Percentiles rank a stretch among this genome's conserved stretches.
phyloP scores from a whole-genome alignment of 2,888 invertebrate species.

The Cheilosia soror region DNA sequence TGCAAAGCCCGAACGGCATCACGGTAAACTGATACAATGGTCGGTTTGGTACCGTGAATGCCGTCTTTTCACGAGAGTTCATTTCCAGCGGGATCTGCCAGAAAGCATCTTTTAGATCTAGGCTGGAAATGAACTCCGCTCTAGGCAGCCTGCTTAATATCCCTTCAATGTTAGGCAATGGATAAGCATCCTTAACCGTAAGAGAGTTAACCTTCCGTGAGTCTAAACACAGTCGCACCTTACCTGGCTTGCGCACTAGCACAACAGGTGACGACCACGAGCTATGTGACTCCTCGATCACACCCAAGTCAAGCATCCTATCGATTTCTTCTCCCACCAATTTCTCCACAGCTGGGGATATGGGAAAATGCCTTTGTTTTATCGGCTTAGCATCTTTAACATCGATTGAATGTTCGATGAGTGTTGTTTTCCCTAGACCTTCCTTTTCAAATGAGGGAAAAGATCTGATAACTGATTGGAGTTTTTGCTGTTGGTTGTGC shows the following conservation, averaged over 20 bases:
- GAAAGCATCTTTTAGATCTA: too few species aligned
- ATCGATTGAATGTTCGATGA: neutral
- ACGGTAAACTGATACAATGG: too few species aligned
- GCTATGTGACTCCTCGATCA: neutral
- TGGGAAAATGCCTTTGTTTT: neutral
- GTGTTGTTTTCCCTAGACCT: neutral
- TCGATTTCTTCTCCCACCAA: too few species aligned
- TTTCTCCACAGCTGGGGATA: too few species aligned
- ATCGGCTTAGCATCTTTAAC: neutral
- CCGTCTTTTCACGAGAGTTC: too few species aligned
- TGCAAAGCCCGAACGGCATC: too few species aligned
- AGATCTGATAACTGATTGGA: neutral
- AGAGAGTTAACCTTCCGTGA: neutral
- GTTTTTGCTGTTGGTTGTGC: neutral
- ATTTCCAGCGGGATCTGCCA: too few species aligned
- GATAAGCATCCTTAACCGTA: neutral
- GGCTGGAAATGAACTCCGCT: too few species aligned
- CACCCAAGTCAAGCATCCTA: neutral
- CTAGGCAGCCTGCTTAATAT: too few species aligned
- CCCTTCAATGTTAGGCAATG: too few species aligned
- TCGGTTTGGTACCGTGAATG: too few species aligned
- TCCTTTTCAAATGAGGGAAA: neutral
- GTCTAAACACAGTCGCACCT: neutral
- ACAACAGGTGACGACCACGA: neutral
- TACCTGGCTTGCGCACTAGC: too few species aligned